Evolutionary conservation across 2,797 vertebrate species (phyloP).

Genomic region (Coranthus polyacanthus): DNA sequence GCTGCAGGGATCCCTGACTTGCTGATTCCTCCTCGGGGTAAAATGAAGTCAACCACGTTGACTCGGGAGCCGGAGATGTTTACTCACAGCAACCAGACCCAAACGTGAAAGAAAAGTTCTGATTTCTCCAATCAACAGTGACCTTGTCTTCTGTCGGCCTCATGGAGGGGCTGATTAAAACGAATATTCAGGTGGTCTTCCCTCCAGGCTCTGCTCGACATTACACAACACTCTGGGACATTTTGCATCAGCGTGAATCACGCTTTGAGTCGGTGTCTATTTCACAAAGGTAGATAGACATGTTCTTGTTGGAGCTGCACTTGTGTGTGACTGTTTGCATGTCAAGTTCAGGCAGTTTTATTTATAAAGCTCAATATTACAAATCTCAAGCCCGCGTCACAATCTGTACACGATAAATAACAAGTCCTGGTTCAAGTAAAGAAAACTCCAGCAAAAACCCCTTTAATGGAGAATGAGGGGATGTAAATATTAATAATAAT

Average conservation of each 20-base stretch:
- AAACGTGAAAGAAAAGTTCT: conserved; percentile 21
- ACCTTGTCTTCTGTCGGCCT: conserved; percentile 9
- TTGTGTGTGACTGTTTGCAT: too few species aligned
- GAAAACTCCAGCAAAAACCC: too few species aligned
- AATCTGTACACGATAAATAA: too few species aligned
- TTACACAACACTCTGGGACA: conserved; percentile 13
- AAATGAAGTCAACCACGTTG: conserved; percentile 8
- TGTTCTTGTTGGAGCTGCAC: background rate
- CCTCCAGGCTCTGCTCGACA: background rate
- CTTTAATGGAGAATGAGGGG: too few species aligned
- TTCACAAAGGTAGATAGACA: background rate
- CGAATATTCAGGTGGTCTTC: conserved; percentile 10
- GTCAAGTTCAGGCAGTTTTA: too few species aligned
- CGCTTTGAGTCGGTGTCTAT: background rate
- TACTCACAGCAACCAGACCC: conserved; percentile 5
- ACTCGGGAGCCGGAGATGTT: conserved; percentile 25
- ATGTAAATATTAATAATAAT: too few species aligned
- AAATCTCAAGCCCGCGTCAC: too few species aligned
- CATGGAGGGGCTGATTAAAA: conserved; percentile 43
- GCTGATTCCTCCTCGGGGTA: conserved; percentile 9
- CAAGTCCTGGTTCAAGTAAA: too few species aligned
- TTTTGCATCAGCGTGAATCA: background rate
- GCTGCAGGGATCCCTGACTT: conserved; percentile 4
- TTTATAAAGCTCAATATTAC: too few species aligned
- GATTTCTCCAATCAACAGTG: conserved; percentile 15